Percentiles rank a stretch among this genome's conserved stretches.
phyloP scores from a whole-genome alignment of 2,797 vertebrate species.

The Chiroxiphia lanceolata region DNA sequence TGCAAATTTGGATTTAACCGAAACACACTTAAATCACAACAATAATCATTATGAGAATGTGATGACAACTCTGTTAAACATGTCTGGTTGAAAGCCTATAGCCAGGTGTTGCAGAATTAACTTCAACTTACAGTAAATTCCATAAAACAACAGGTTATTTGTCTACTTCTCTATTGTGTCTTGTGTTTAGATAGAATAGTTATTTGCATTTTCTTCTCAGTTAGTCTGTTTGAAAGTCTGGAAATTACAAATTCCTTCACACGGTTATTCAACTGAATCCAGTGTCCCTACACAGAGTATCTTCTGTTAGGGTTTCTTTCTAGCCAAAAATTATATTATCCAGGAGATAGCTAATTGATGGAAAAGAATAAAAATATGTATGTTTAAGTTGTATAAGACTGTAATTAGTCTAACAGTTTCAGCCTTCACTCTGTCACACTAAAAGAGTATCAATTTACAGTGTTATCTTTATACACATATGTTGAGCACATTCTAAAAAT shows the following conservation, averaged over 20 bases:
- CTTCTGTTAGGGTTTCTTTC: neutral
- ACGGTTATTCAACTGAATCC: neutral
- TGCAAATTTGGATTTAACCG: neutral
- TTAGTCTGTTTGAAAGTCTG: neutral
- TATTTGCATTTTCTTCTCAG: neutral
- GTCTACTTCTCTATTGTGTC: neutral
- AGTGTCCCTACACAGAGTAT: neutral
- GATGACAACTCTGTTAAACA: neutral
- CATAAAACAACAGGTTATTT: neutral
- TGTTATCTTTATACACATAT: neutral
- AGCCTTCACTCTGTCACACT: neutral
- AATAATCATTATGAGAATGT: neutral
- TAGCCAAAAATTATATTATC: neutral
- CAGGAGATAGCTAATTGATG: neutral
- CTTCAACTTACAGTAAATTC: neutral
- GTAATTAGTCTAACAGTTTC: conserved; percentile 1
- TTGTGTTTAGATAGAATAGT: neutral
- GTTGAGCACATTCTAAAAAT: neutral
- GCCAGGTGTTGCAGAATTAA: neutral
- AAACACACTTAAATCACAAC: neutral
- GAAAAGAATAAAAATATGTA: neutral
- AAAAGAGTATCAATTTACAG: neutral
- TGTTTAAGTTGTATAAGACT: neutral
- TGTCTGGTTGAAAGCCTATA: neutral
- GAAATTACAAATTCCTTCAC: neutral